A percentile compares a stretch with the other conserved stretches of the same genome.
These are phyloP conservation scores for Steinernema feltiae DNA, from an alignment of 1,140 invertebrate genomes.

Conservation along the genomic window DNA sequence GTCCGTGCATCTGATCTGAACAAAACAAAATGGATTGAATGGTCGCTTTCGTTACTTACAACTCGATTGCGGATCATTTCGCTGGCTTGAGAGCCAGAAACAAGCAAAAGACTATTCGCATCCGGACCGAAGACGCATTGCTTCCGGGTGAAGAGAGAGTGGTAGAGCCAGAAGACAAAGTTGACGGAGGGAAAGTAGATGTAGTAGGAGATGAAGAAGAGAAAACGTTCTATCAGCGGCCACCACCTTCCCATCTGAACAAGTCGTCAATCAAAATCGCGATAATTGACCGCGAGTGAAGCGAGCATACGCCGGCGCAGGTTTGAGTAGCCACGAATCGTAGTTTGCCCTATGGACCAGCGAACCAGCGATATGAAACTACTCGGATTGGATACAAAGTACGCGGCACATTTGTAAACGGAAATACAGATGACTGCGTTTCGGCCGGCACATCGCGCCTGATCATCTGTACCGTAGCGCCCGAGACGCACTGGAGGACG, in stretches of 20 bases:
- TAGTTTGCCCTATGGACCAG: background rate
- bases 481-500: no score
- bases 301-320: no score
- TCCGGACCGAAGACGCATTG: conserved; percentile 16
- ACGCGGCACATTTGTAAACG: no score
- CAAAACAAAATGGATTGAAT: background rate
- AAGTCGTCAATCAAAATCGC: background rate
- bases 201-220: conserved; percentile 3
- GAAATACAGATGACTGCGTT: background rate
- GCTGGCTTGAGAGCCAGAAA: conserved; percentile 44
- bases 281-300: no score
- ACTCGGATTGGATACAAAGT: background rate
- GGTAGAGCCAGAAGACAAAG: conserved; percentile 25
- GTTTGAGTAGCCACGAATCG: no score
- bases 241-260: background rate
- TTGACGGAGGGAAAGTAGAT: conserved; percentile 34
- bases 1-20: conserved; percentile 32
- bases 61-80: conserved; percentile 38
- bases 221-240: background rate
- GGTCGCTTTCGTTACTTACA: conserved; percentile 17
- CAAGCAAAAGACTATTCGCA: conserved; percentile 34
- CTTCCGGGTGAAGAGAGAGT: conserved; percentile 26
- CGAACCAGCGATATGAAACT: no score
- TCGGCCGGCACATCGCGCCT: no score
- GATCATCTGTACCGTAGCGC: no score